phyloP scores from a whole-genome alignment of 2,888 invertebrate species.

The Clusia tigrina region DNA sequence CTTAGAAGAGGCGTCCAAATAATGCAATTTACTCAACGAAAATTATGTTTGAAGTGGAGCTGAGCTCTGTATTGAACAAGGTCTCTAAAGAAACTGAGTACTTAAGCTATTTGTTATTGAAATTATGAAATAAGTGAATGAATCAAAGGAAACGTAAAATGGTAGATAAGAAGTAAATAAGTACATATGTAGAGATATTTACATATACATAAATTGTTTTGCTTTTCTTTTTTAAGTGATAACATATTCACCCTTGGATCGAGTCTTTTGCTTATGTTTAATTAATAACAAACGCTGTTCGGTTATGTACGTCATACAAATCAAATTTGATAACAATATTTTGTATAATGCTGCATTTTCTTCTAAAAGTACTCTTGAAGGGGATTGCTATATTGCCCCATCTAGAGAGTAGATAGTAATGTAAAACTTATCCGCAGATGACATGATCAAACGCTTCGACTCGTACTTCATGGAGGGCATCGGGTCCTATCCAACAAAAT shows the following conservation, averaged over 20 bases:
- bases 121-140: constrained; percentile 11
- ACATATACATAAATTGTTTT: not conserved
- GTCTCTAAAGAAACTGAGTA: not conserved
- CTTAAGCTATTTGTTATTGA: not conserved
- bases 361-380: too few species aligned
- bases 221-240: constrained; percentile 21
- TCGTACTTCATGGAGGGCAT: constrained; percentile 47
- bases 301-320: not conserved
- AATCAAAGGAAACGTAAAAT: not conserved
- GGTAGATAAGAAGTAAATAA: not conserved
- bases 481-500: constrained; percentile 28
- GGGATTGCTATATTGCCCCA: not conserved
- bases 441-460: constrained; percentile 57
- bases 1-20: not conserved
- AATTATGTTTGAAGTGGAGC: not conserved
- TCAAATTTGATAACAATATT: not conserved
- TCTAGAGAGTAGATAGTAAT: not conserved
- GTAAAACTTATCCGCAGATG: constrained; percentile 43
- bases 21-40: not conserved
- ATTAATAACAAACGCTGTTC: not conserved
- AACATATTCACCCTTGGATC: constrained; percentile 28
- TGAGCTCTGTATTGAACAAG: not conserved
- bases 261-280: not conserved
- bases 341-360: not conserved
- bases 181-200: not conserved